phyloP scores from a whole-genome alignment of 2,113 vertebrate species.

The Polypterus senegalus region DNA sequence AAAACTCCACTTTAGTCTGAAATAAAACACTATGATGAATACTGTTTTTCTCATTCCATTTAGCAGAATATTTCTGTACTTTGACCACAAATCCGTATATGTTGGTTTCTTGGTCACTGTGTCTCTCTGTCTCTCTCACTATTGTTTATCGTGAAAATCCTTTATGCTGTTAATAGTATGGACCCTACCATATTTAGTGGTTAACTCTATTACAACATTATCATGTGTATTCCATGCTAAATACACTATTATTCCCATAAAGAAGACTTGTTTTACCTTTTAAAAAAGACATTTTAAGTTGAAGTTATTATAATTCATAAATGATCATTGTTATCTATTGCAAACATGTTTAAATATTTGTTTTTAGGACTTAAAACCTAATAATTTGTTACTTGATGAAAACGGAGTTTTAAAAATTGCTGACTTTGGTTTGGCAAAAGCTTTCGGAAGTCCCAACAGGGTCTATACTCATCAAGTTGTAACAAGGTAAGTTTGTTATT shows the following conservation, averaged over 20 bases:
- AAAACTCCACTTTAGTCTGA: no score
- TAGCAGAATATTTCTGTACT: no score
- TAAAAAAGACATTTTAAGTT: no score
- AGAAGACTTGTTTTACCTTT: slow-evolving; percentile 5
- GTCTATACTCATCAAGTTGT: slow-evolving; percentile 94
- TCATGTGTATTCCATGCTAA: rapidly evolving
- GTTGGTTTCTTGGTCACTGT: no score
- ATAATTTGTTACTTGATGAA: slow-evolving; percentile 87
- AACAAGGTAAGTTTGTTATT: slow-evolving; percentile 61
- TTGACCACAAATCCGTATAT: no score
- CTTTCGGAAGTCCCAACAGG: slow-evolving; percentile 92
- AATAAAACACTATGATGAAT: no score
- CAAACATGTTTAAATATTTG: neutral
- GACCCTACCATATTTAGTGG: neutral
- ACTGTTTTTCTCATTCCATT: no score
- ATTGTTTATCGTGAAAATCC: no score
- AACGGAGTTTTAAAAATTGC: slow-evolving; percentile 88
- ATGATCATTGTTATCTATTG: no score
- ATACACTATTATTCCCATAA: slow-evolving; percentile 4
- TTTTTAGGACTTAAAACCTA: slow-evolving; percentile 87
- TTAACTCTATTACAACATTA: neutral
- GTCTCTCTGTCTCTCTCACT: no score
- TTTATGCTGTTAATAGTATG: no score
- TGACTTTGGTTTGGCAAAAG: slow-evolving; percentile 92
- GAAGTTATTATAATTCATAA: no score